Percentiles rank a stretch among this genome's conserved stretches.
phyloP scores from a whole-genome alignment of 35 echinoderm and acorn worm genomes.

The Ophioderma brevispina region DNA sequence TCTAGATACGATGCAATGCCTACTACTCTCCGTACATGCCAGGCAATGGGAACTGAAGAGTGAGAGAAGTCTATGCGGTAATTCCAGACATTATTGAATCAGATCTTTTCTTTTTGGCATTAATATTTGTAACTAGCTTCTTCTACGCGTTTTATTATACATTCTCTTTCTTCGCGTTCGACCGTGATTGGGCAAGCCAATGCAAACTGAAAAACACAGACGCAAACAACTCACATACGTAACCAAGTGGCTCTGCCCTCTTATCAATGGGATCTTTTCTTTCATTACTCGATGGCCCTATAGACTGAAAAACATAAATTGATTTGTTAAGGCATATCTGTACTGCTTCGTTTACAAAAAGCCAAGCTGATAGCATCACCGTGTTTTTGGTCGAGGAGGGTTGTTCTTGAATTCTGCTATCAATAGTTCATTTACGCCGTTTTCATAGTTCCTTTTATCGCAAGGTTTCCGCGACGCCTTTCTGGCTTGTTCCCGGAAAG shows the following conservation, averaged over 20 bases:
- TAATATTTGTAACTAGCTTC: neutral
- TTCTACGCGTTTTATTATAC: neutral
- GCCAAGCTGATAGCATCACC: neutral
- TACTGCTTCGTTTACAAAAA: neutral
- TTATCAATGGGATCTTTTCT: neutral
- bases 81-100: neutral
- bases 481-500: neutral
- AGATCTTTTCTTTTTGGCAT: neutral
- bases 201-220: neutral
- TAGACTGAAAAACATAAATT: neutral
- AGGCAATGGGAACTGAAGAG: neutral
- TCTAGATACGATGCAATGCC: neutral
- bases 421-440: constrained; percentile 1
- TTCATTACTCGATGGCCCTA: neutral
- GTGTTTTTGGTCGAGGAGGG: neutral
- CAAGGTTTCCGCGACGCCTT: neutral
- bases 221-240: neutral
- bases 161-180: neutral
- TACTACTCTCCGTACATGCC: neutral
- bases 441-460: neutral
- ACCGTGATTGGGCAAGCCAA: neutral
- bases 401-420: neutral
- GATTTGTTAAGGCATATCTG: neutral
- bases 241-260: neutral
- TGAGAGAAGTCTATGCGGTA: neutral